Evolutionary conservation across 2,888 invertebrate species (phyloP).

Genomic region (Heliconius aoede): DNA sequence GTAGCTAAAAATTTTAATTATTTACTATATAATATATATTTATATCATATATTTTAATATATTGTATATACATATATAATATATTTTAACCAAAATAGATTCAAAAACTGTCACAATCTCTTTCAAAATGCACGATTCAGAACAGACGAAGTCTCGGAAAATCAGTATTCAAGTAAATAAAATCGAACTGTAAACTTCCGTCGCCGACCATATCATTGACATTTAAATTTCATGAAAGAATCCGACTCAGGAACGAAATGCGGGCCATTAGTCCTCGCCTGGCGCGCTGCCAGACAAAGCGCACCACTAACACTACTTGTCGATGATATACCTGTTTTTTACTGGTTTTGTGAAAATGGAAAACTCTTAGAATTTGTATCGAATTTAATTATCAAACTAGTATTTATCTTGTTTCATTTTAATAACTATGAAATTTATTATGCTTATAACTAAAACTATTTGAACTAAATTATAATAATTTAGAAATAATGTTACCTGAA

Average conservation of each 20-base stretch:
- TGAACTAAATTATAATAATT: no score
- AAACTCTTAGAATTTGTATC: not conserved
- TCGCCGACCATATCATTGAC: conserved; percentile 23
- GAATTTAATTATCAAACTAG: no score
- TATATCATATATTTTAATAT: no score
- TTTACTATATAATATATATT: no score
- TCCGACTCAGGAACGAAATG: conserved; percentile 31
- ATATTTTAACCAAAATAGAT: not conserved
- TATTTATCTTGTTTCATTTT: no score
- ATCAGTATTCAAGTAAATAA: conserved; percentile 28
- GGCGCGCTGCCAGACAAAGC: conserved; percentile 34
- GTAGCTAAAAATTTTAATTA: no score
- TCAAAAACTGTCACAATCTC: not conserved
- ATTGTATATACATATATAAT: no score
- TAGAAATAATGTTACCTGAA: no score
- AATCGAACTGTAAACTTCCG: conserved; percentile 17
- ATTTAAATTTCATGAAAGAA: conserved; percentile 45
- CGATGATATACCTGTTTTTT: conserved; percentile 1
- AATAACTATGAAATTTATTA: no score
- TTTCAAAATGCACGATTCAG: not conserved
- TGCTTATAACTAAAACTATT: no score
- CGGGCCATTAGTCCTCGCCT: conserved; percentile 40
- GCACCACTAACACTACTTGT: not conserved
- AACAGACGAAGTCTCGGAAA: not conserved
- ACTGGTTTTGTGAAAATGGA: no score